phyloP scores from a whole-genome alignment of 2,113 vertebrate species.

The Osmerus eperlanus region DNA sequence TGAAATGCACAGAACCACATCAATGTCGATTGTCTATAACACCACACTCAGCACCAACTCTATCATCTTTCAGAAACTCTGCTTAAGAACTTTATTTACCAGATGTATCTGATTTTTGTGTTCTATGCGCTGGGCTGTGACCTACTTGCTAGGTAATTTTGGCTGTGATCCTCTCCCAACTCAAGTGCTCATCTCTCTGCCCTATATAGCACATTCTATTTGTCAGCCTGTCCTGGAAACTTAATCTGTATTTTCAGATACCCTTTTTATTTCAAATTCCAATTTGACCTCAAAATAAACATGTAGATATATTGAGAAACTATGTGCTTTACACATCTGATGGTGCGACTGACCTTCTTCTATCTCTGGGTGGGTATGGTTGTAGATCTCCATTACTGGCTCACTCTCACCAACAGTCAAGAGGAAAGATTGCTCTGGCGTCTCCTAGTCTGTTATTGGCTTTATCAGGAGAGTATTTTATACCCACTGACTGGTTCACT shows the following conservation, averaged over 20 bases:
- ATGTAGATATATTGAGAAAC: no score
- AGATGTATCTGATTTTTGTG: conserved; percentile 39
- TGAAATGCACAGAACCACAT: background rate
- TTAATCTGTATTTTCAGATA: no score
- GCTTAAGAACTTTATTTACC: conserved; percentile 32
- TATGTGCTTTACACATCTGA: no score
- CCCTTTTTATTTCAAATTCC: no score
- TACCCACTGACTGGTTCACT: background rate
- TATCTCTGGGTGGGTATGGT: no score
- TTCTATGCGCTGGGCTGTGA: conserved; percentile 24
- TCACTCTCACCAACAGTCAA: no score
- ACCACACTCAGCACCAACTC: background rate
- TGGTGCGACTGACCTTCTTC: no score
- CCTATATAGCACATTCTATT: conserved; percentile 25
- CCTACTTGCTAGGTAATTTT: conserved; percentile 42
- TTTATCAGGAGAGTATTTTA: background rate
- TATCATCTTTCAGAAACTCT: conserved; percentile 23
- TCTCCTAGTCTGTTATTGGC: background rate
- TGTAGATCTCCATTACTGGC: no score
- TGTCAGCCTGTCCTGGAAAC: background rate
- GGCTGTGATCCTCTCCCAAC: conserved; percentile 22
- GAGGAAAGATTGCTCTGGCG: no score
- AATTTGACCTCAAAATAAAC: no score
- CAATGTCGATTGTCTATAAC: background rate
- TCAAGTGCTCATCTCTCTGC: conserved; percentile 12